Base-by-base conservation (phyloP, 2,888 invertebrate species). In the Alcis repandata region DNA sequence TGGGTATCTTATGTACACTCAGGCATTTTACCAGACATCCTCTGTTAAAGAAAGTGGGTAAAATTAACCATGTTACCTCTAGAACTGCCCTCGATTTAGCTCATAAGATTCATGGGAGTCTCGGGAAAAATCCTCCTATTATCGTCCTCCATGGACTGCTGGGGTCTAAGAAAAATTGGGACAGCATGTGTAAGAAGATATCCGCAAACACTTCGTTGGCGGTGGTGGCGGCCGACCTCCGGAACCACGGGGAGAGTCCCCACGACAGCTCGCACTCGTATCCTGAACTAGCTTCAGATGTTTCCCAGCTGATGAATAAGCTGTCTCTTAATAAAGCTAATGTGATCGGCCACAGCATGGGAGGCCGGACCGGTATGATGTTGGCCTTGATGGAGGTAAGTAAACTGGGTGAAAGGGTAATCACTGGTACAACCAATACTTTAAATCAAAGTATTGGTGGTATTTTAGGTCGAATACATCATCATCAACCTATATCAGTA, bases 211-310 rank as follows among this genome's bases (percentile, higher is more conserved):
- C 95, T 1, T 93, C 95, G n/a, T 95, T 95, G 75, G 95, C 95
- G 91, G 97, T 98, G 7, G 95, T 97, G 66, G 95, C 97, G 3
- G 94, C 98, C 19, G 99, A 99, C 91, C 96, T 97, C 0, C 94
- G 99, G 79, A 99, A 99, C 90, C 99, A 99, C 89, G 99, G 99
- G 0, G 98, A 98, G 69, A 98, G 98, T 80, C 97, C 97, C 0
- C 98, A 98, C 83, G 91, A 95, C 0, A 72, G 91, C 0, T 94
- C 95, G 2, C 97, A 98, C 88, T 94, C 95, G 0, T 98, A 98
- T 82, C 85, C 94, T 10, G 94, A 95, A 63, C 95, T 99, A 95
- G 96, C 96, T 0, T 87, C 91, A 45, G 93, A 93, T 69, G 85
- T 93, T 2, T 90, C 91, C 82, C 88, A 94, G 45, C 92, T 98